A percentile compares a stretch with the other conserved stretches of the same genome.
Evolutionary conservation across 1,140 invertebrate species (phyloP).

Genomic region (Platyscapa corneri): DNA sequence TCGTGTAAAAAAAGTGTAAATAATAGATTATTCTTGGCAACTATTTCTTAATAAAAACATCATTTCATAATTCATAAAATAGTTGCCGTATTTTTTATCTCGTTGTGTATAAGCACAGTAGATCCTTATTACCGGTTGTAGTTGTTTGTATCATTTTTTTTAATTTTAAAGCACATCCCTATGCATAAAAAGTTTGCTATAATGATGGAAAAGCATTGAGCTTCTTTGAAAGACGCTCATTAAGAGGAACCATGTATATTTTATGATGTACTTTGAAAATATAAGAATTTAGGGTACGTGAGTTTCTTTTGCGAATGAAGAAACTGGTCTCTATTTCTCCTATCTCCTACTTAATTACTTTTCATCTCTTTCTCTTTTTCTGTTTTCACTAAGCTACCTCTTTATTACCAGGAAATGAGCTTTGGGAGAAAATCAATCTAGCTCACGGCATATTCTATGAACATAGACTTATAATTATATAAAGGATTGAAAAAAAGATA

Average conservation of each 20-base stretch:
- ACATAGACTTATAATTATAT: not conserved
- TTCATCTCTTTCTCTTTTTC: not conserved
- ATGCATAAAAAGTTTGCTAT: not conserved
- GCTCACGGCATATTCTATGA: not conserved
- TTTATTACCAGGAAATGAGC: conserved; percentile 26
- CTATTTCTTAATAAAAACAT: too few species aligned
- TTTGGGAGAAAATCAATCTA: conserved; percentile 45
- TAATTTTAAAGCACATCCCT: not conserved
- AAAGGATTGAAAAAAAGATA: not conserved
- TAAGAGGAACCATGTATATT: conserved; percentile 45
- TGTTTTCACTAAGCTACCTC: not conserved
- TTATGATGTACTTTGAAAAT: conserved; percentile 39
- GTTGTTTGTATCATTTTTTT: not conserved
- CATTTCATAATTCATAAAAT: too few species aligned
- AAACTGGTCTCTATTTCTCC: not conserved
- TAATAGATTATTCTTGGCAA: too few species aligned
- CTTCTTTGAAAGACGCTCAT: conserved; percentile 44
- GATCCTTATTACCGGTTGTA: too few species aligned
- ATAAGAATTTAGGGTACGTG: conserved; percentile 40
- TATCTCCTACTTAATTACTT: not conserved
- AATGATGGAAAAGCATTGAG: not conserved
- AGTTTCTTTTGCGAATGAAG: conserved; percentile 4
- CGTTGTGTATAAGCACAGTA: too few species aligned
- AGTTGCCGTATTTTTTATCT: too few species aligned
- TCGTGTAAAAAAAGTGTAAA: too few species aligned